phyloP scores from a whole-genome alignment of 2,113 vertebrate species.

The Myotis yumanensis region DNA sequence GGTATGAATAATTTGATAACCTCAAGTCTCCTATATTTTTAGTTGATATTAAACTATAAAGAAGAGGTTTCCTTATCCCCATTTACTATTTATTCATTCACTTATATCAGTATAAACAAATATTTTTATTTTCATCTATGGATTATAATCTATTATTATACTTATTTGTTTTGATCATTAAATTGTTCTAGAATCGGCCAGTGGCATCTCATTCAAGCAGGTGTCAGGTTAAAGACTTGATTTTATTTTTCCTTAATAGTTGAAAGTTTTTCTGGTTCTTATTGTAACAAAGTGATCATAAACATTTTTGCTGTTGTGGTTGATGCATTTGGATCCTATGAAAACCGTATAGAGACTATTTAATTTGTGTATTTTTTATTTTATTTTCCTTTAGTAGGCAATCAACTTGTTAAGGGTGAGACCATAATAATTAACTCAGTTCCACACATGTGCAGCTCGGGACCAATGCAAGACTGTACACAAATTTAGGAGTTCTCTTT shows the following conservation, averaged over 20 bases:
- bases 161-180: background rate
- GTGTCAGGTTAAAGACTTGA: background rate
- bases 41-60: background rate
- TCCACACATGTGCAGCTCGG: background rate
- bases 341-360: background rate
- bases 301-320: background rate
- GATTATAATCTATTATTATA: background rate
- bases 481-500: background rate
- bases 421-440: background rate
- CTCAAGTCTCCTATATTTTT: background rate
- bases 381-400: background rate
- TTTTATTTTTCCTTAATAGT: background rate
- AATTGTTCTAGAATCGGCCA: background rate
- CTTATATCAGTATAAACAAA: background rate
- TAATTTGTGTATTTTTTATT: background rate
- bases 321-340: background rate
- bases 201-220: background rate
- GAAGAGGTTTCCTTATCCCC: background rate
- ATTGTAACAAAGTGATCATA: background rate
- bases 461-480: rapidly evolving
- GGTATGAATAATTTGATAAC: background rate
- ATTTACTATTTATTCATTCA: background rate
- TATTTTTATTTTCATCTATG: background rate
- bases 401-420: background rate
- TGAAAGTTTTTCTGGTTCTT: background rate